Conservation (phyloP, 2,888 invertebrate genomes). For the Coremacera marginata region DNA sequence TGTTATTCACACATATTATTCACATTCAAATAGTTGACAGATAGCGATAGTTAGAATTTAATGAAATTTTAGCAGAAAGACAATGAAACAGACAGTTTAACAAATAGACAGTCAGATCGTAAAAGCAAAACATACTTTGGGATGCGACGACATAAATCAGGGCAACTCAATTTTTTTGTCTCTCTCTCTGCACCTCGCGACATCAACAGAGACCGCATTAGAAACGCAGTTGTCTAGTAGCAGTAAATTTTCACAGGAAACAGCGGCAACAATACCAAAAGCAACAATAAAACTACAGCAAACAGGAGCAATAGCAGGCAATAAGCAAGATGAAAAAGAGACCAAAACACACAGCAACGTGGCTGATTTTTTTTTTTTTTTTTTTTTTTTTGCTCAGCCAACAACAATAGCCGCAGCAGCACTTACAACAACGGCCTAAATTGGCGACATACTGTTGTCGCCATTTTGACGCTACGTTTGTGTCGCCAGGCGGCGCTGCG, state of each 20-base stretch:
- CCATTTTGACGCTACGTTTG: constrained; percentile 60
- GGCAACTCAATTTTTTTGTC: background rate
- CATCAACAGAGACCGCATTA: background rate
- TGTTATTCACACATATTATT: background rate
- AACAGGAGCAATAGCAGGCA: too few species aligned
- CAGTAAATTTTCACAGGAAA: background rate
- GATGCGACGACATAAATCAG: constrained; percentile 7
- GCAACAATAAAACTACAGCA: background rate
- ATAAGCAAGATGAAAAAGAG: background rate
- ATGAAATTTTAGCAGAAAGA: background rate
- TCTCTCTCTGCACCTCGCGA: background rate
- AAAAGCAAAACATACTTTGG: background rate
- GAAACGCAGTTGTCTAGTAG: constrained; percentile 13
- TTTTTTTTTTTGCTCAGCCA: background rate
- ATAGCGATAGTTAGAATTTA: background rate
- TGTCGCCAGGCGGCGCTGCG: constrained; percentile 50
- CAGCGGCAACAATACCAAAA: background rate
- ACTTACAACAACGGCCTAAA: constrained; percentile 34
- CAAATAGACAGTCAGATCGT: constrained; percentile 9
- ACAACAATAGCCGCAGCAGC: background rate
- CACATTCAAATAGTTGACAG: background rate
- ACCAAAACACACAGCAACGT: background rate
- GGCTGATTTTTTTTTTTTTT: background rate
- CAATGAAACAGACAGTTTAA: background rate
- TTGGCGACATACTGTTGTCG: constrained; percentile 65